These are phyloP conservation scores for Ginglymostoma cirratum DNA, from an alignment of 2,113 vertebrate genomes.

Conservation along the genomic window DNA sequence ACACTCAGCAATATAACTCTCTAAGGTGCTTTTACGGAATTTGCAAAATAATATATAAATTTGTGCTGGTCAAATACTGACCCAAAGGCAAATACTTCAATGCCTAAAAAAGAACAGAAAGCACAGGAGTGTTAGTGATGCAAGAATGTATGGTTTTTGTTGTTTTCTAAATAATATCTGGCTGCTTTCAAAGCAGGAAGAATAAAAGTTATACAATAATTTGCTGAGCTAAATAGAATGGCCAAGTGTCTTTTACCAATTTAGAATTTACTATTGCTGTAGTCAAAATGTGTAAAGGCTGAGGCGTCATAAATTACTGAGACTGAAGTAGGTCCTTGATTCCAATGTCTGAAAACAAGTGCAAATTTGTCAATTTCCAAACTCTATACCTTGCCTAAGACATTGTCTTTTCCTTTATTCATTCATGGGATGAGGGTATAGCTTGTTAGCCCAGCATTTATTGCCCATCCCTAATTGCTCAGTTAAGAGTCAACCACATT, in stretches of 20 bases:
- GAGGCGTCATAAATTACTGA: not conserved
- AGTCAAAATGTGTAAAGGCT: not conserved
- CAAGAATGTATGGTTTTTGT: constrained; percentile 30
- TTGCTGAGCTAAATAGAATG: not conserved
- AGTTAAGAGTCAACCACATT: too few relatives aligned
- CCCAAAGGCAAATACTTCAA: constrained; percentile 47
- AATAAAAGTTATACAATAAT: not conserved
- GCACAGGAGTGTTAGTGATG: constrained; percentile 28
- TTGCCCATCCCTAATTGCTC: too few relatives aligned
- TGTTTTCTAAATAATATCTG: constrained; percentile 40
- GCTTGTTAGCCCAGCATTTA: too few relatives aligned
- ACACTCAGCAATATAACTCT: constrained; percentile 41
- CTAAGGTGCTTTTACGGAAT: constrained; percentile 48
- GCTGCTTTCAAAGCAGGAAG: not conserved
- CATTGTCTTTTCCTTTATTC: too few relatives aligned
- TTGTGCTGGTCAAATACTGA: constrained; percentile 47
- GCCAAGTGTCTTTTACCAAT: not conserved
- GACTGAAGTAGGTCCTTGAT: not conserved
- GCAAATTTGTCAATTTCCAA: not conserved
- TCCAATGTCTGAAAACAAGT: not conserved
- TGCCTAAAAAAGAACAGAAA: constrained; percentile 39
- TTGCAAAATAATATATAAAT: constrained; percentile 52
- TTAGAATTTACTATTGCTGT: not conserved
- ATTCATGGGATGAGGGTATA: too few relatives aligned
- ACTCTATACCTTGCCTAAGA: not conserved